Conservation (phyloP, 2,888 invertebrate species). For the Drosophila sordidula region DNA sequence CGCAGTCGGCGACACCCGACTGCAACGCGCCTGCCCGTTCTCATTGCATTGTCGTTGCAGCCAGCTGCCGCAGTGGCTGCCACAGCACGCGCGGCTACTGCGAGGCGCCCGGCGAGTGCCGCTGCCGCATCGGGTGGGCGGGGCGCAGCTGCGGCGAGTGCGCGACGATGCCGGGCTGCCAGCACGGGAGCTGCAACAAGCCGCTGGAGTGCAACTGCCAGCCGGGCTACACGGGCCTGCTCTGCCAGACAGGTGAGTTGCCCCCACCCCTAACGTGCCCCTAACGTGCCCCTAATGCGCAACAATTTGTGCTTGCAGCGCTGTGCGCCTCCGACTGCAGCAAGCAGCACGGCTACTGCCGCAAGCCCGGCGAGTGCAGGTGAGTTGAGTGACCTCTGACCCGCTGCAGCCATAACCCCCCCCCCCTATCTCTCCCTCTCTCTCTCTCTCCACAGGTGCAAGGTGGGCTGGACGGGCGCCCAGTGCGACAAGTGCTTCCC, state of each 20-base stretch:
- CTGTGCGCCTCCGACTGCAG: conserved; percentile 94
- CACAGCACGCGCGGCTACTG: conserved; percentile 94
- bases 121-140: conserved; percentile 96
- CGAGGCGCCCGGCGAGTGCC: conserved; percentile 93
- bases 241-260: conserved; percentile 93
- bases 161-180: conserved; percentile 95
- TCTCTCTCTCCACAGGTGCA: conserved; percentile 87
- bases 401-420: background rate
- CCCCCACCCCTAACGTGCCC: background rate
- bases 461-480: conserved; percentile 94
- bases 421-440: too few species aligned
- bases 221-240: conserved; percentile 95
- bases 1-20: too few species aligned
- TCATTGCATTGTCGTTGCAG: conserved; percentile 84
- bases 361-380: conserved; percentile 91
- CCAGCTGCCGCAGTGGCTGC: conserved; percentile 94
- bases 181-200: conserved; percentile 94
- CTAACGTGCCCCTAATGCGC: too few species aligned
- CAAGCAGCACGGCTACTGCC: conserved; percentile 93
- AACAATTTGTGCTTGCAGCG: conserved; percentile 86
- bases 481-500: conserved; percentile 91
- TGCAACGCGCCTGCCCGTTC: too few species aligned
- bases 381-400: conserved; percentile 81
- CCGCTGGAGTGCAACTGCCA: conserved; percentile 96
- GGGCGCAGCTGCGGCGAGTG: conserved; percentile 94